Evolutionary conservation across 92 coral and sea anemone genomes (phyloP).

Genomic region (Phymanthus crucifer): DNA sequence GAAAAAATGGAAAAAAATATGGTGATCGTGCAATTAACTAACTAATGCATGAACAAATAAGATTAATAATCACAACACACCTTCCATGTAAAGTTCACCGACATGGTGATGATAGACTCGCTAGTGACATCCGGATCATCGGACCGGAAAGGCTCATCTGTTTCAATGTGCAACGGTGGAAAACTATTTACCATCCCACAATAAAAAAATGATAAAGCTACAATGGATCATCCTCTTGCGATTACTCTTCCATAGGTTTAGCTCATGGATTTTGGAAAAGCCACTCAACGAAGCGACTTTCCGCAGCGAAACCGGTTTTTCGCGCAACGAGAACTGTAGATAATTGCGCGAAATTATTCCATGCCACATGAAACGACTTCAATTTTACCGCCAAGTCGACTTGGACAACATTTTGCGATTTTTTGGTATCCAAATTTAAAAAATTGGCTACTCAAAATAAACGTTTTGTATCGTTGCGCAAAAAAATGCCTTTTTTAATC

Average conservation of each 20-base stretch:
- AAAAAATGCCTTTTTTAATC: too few relatives aligned
- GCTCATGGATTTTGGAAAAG: too few relatives aligned
- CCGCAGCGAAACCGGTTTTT: too few relatives aligned
- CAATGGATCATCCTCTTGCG: background rate
- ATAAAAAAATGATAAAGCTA: background rate
- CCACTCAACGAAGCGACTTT: too few relatives aligned
- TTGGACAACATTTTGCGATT: too few relatives aligned
- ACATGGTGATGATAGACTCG: background rate
- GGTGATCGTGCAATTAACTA: background rate
- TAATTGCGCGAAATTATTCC: too few relatives aligned
- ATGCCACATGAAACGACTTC: too few relatives aligned
- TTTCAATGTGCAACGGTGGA: slow-evolving; percentile 8
- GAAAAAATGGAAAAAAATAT: background rate
- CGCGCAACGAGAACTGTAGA: too few relatives aligned
- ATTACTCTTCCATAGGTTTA: background rate
- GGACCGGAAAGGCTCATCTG: slow-evolving; percentile 5
- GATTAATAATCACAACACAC: background rate
- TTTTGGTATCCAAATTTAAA: too few relatives aligned
- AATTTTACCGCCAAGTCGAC: too few relatives aligned
- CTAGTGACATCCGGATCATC: background rate
- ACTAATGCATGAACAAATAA: slow-evolving; percentile 5
- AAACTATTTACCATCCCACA: background rate
- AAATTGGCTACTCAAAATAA: too few relatives aligned
- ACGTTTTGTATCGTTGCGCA: too few relatives aligned
- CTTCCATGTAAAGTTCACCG: background rate